A percentile compares a stretch with the other conserved stretches of the same genome.
Conservation (phyloP, 2,113 vertebrate species). For the Plotosus lineatus region DNA sequence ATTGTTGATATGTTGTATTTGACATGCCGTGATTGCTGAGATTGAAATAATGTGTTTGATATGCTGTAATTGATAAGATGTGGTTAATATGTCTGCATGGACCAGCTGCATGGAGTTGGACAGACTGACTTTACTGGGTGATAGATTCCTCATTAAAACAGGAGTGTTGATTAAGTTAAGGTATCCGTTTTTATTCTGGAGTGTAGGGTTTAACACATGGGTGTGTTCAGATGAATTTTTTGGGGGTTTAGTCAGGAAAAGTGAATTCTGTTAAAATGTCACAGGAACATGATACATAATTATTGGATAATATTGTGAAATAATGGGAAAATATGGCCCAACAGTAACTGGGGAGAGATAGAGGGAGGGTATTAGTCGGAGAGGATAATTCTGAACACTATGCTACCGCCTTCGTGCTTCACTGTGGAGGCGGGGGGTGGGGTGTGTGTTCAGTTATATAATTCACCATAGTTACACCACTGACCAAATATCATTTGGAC, state of each 20-base stretch:
- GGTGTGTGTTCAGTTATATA: neutral
- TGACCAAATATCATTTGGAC: neutral
- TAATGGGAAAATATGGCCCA: neutral
- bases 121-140: neutral
- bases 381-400: neutral
- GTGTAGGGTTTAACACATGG: neutral
- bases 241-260: neutral
- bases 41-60: neutral
- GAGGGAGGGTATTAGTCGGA: neutral
- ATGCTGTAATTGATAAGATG: neutral
- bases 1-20: neutral
- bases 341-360: neutral
- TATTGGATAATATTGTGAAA: too few species aligned
- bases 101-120: slow-evolving; percentile 49
- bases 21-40: neutral
- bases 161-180: neutral
- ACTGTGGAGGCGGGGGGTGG: neutral
- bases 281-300: neutral
- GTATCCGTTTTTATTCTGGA: neutral
- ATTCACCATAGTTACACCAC: neutral
- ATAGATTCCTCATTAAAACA: neutral
- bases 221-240: neutral
- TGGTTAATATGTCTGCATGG: slow-evolving; percentile 53
- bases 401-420: neutral
- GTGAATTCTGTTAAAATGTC: neutral